Evolutionary conservation across 1,140 invertebrate species (phyloP).

Genomic region (Pygmarrhopalites habei): DNA sequence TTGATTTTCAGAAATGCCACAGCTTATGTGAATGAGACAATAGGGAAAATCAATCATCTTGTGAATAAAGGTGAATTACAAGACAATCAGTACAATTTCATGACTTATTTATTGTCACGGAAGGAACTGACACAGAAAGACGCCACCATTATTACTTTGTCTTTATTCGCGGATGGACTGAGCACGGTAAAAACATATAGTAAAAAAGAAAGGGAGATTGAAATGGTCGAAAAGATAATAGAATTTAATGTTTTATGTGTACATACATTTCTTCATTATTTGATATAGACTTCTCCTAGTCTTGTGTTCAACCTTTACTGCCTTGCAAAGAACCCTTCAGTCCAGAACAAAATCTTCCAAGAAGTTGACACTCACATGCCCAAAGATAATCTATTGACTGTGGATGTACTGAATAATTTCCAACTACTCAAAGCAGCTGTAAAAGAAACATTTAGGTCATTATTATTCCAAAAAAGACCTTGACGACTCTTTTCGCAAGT

Average conservation of each 20-base stretch:
- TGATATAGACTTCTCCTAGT: constrained; percentile 47
- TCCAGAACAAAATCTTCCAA: constrained; percentile 48
- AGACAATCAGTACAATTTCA: constrained; percentile 46
- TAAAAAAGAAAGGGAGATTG: no score
- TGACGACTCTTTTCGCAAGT: not conserved
- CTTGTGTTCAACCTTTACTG: constrained; percentile 46
- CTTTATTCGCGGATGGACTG: constrained; percentile 51
- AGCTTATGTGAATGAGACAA: constrained; percentile 37
- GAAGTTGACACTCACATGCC: constrained; percentile 44
- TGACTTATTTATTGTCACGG: constrained; percentile 47
- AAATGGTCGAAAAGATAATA: no score
- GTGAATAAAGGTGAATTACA: constrained; percentile 41
- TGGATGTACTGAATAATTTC: constrained; percentile 44
- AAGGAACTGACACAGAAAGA: constrained; percentile 47
- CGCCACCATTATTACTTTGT: constrained; percentile 47
- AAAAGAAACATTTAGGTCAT: constrained; percentile 52
- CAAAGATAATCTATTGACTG: constrained; percentile 41
- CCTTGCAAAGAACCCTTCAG: constrained; percentile 45
- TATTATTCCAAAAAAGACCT: not conserved
- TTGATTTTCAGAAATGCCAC: constrained; percentile 41
- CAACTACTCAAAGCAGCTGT: constrained; percentile 52
- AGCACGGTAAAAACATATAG: constrained; percentile 51
- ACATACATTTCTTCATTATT: not conserved
- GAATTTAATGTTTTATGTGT: not conserved
- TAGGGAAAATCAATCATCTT: constrained; percentile 38